Percentiles rank a stretch among this genome's conserved stretches.
Evolutionary conservation across 2,888 invertebrate genomes (phyloP).

Genomic region (Corythucha ciliata): DNA sequence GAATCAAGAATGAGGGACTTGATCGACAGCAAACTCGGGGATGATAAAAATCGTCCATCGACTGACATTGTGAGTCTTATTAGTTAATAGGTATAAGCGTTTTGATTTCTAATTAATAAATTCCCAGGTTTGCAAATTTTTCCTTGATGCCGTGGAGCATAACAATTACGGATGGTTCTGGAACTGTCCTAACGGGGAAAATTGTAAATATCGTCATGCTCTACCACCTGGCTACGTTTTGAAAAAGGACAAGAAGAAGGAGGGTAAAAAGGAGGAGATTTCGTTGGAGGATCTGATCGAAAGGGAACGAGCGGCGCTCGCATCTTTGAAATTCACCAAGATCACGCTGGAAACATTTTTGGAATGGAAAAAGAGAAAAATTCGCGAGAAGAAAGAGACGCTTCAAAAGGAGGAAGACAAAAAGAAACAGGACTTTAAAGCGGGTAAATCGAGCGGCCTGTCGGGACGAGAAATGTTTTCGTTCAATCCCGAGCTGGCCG

Average conservation of each 20-base stretch:
- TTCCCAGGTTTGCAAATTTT: conserved; percentile 88
- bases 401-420: conserved; percentile 75
- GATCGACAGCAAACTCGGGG: neutral
- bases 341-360: conserved; percentile 93
- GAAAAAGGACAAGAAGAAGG: conserved; percentile 83
- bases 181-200: conserved; percentile 89
- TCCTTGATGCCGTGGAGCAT: conserved; percentile 94
- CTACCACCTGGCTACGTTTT: conserved; percentile 88
- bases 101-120: conserved; percentile 15
- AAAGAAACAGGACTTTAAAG: conserved; percentile 81
- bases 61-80: conserved; percentile 1
- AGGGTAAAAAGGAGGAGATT: conserved; percentile 76
- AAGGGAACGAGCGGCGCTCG: conserved; percentile 82
- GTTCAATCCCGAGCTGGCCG: conserved; percentile 91
- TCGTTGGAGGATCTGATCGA: conserved; percentile 91
- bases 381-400: conserved; percentile 68
- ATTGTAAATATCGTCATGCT: conserved; percentile 90
- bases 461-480: conserved; percentile 99
- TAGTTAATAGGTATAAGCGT: neutral
- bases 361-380: conserved; percentile 96
- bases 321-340: conserved; percentile 62
- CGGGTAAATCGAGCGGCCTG: conserved; percentile 87
- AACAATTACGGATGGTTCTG: conserved; percentile 99
- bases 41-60: neutral
- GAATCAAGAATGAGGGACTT: neutral